These are phyloP conservation scores for Ctenoplectra terminalis DNA, from an alignment of 1,140 invertebrate genomes.

Conservation along the genomic window DNA sequence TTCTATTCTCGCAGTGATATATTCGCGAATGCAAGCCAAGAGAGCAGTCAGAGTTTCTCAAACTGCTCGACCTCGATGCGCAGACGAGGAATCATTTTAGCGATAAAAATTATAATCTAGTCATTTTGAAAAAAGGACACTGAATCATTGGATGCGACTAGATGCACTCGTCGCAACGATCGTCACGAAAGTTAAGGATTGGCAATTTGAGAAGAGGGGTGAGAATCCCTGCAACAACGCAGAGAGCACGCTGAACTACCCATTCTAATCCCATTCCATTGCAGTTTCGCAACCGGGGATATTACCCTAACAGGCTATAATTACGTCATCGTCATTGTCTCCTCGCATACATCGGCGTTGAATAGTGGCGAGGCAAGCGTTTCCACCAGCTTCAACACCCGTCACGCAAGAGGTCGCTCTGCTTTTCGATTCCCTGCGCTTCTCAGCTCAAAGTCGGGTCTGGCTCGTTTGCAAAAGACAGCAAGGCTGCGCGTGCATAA, in stretches of 20 bases:
- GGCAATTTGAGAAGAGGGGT: background rate
- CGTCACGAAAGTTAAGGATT: too few species aligned
- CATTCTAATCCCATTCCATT: conserved; percentile 68
- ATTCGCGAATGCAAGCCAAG: conserved; percentile 45
- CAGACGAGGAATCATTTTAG: too few species aligned
- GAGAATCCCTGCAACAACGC: background rate
- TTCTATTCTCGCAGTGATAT: conserved; percentile 54
- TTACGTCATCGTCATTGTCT: conserved; percentile 80
- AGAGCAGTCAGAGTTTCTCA: conserved; percentile 53
- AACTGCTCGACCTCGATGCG: too few species aligned
- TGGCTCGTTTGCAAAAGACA: background rate
- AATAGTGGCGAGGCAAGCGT: conserved; percentile 64
- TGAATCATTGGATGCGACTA: too few species aligned
- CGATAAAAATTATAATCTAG: too few species aligned
- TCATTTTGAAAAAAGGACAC: too few species aligned
- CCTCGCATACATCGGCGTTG: conserved; percentile 63
- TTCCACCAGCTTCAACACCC: conserved; percentile 29
- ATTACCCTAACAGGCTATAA: conserved; percentile 79
- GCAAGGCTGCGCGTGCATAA: background rate
- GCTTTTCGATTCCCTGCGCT: background rate
- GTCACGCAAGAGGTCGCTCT: background rate
- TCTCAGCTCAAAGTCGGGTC: background rate
- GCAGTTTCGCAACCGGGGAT: conserved; percentile 71
- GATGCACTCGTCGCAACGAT: too few species aligned
- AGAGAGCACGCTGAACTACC: background rate